A percentile compares a stretch with the other conserved stretches of the same genome.
phyloP scores from a whole-genome alignment of 2,888 invertebrate species.

The Cecidostiba fungosa region DNA sequence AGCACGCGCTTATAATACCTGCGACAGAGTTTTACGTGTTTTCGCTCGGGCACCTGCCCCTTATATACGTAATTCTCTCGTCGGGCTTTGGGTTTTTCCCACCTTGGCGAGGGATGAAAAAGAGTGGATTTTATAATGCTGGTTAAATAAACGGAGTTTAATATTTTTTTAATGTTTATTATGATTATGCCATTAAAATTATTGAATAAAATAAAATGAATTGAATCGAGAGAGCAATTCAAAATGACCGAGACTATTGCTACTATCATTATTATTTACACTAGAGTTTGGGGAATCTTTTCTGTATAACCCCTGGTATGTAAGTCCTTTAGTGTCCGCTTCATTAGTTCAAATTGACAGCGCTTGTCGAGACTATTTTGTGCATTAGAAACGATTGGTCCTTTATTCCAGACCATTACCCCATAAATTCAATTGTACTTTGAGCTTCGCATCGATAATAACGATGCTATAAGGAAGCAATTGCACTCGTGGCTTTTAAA shows the following conservation, averaged over 20 bases:
- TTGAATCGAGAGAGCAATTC: too few relatives aligned
- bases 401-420: constrained; percentile 62
- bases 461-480: constrained; percentile 46
- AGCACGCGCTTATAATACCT: constrained; percentile 19
- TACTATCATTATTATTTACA: constrained; percentile 1
- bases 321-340: constrained; percentile 49
- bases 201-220: too few relatives aligned
- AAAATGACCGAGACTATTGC: not conserved
- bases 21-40: not conserved
- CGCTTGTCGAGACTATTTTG: constrained; percentile 44
- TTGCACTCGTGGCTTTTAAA: constrained; percentile 27
- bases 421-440: constrained; percentile 62
- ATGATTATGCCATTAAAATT: too few relatives aligned
- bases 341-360: constrained; percentile 59
- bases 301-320: not conserved
- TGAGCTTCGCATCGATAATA: constrained; percentile 48
- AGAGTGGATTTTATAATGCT: not conserved
- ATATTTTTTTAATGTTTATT: not conserved
- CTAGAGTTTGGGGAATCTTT: not conserved
- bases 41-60: not conserved
- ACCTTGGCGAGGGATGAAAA: not conserved
- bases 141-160: not conserved
- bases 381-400: constrained; percentile 61
- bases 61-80: not conserved
- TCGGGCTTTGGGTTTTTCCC: not conserved